A percentile compares a stretch with the other conserved stretches of the same genome.
Evolutionary conservation across 2,888 invertebrate genomes (phyloP).

Genomic region (Rugalucina vietnamica): DNA sequence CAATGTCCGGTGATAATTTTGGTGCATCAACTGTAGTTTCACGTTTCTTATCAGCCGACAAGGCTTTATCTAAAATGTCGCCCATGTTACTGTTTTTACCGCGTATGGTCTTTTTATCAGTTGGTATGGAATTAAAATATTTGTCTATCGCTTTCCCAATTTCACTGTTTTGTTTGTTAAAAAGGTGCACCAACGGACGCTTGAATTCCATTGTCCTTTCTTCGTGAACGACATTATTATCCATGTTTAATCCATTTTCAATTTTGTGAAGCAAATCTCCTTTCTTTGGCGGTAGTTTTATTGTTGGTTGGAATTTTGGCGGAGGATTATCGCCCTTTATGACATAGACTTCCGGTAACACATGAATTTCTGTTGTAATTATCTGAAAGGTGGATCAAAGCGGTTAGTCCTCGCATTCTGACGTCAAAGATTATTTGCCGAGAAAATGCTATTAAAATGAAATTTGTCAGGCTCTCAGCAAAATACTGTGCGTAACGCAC

Average conservation of each 20-base stretch:
- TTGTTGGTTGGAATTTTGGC: background rate
- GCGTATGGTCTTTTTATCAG: too few relatives aligned
- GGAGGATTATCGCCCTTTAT: background rate
- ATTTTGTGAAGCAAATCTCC: background rate
- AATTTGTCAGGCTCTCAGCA: background rate
- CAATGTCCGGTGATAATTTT: background rate
- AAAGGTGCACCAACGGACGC: background rate
- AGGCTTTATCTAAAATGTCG: background rate
- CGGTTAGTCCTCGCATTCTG: background rate
- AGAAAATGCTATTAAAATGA: background rate
- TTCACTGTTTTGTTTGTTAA: background rate
- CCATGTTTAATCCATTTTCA: background rate
- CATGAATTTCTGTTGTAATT: background rate
- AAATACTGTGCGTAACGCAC: background rate
- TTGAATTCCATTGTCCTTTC: background rate
- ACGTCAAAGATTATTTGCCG: background rate
- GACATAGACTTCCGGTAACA: background rate
- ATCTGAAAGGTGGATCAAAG: background rate
- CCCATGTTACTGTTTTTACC: too few relatives aligned
- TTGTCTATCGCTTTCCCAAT: background rate
- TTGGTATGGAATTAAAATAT: background rate
- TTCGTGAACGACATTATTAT: background rate
- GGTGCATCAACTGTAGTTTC: background rate
- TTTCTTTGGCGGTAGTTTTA: background rate
- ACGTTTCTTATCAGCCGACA: background rate